phyloP scores from a whole-genome alignment of 2,888 invertebrate species.

The Cecidostiba fungosa region DNA sequence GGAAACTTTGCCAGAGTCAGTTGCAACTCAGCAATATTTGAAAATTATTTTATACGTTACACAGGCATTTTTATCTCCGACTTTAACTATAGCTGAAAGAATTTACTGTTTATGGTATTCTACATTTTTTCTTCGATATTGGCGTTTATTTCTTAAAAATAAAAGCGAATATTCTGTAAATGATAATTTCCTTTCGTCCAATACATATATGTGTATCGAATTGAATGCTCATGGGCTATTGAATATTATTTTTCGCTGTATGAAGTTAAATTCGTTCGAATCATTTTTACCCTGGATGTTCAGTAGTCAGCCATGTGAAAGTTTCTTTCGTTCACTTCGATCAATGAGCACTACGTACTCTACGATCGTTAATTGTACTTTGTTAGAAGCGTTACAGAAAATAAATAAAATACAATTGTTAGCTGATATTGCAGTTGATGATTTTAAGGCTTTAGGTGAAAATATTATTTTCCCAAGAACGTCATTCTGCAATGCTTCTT shows the following conservation, averaged over 20 bases:
- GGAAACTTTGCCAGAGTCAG: background rate
- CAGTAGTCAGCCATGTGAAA: slow-evolving; percentile 59
- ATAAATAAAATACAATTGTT: slow-evolving; percentile 51
- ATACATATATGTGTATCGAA: slow-evolving; percentile 64
- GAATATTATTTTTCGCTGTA: slow-evolving; percentile 52
- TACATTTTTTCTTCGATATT: slow-evolving; percentile 14
- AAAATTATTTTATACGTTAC: background rate
- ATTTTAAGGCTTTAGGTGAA: slow-evolving; percentile 32
- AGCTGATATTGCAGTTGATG: slow-evolving; percentile 46
- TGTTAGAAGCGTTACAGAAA: slow-evolving; percentile 55
- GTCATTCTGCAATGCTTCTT: no score
- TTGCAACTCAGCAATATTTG: background rate
- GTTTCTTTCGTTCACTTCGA: slow-evolving; percentile 44
- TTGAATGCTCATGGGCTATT: slow-evolving; percentile 64
- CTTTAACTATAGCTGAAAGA: background rate
- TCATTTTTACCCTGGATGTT: slow-evolving; percentile 57
- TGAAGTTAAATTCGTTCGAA: slow-evolving; percentile 21
- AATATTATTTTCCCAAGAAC: slow-evolving; percentile 25
- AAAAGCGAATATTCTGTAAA: slow-evolving; percentile 55
- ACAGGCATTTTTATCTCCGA: background rate
- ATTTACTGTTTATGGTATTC: background rate
- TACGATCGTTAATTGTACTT: slow-evolving; percentile 60
- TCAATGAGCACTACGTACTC: slow-evolving; percentile 51
- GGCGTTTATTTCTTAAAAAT: slow-evolving; percentile 62
- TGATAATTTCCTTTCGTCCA: slow-evolving; percentile 64